phyloP scores from a whole-genome alignment of 2,888 invertebrate species.

The Rotaria macrura region DNA sequence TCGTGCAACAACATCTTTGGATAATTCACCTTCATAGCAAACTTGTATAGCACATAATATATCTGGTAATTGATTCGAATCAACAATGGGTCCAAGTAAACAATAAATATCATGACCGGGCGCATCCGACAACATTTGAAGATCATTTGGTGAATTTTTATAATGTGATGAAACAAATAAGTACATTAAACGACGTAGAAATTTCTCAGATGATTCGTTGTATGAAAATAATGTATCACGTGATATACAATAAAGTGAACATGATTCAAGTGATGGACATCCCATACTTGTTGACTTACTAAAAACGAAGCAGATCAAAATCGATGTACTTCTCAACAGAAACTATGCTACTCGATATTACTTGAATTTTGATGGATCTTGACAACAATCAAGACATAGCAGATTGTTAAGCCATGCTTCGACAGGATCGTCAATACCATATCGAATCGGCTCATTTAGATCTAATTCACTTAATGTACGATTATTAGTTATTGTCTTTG shows the following conservation, averaged over 20 bases:
- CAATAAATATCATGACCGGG: constrained; percentile 95
- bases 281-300: constrained; percentile 54
- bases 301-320: neutral
- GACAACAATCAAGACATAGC: constrained; percentile 57
- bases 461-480: constrained; percentile 55
- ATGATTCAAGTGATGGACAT: constrained; percentile 75
- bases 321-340: too few relatives aligned
- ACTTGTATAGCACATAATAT: constrained; percentile 74
- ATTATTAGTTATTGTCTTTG: constrained; percentile 37
- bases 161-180: constrained; percentile 95
- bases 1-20: constrained; percentile 62
- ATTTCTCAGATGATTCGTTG: constrained; percentile 70
- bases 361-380: neutral
- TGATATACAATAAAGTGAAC: constrained; percentile 63
- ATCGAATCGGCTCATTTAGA: constrained; percentile 86
- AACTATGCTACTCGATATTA: neutral
- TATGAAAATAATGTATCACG: constrained; percentile 90
- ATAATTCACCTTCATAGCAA: constrained; percentile 60
- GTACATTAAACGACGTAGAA: constrained; percentile 78
- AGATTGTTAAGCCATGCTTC: constrained; percentile 82
- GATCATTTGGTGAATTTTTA: constrained; percentile 96
- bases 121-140: constrained; percentile 94
- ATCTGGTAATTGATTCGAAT: constrained; percentile 62
- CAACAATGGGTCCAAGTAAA: constrained; percentile 70
- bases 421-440: constrained; percentile 67